phyloP scores from a whole-genome alignment of 2,888 invertebrate species.

The Synanthedon myopaeformis region DNA sequence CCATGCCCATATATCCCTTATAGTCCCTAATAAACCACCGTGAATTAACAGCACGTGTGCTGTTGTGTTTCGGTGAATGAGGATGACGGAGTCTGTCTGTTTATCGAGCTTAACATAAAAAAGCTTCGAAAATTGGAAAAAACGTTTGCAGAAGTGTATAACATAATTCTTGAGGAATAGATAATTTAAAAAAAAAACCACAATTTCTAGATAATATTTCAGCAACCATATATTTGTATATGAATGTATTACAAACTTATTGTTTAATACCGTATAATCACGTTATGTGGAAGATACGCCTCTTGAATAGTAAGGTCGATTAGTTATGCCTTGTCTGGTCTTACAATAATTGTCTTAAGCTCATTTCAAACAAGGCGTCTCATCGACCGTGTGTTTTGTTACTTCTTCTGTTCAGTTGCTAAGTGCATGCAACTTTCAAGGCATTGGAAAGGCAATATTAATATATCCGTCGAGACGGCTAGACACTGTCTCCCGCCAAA shows the following conservation, averaged over 20 bases:
- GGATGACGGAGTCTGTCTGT: too few species aligned
- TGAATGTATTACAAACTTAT: neutral
- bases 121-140: too few species aligned
- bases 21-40: too few species aligned
- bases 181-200: too few species aligned
- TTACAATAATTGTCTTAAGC: neutral
- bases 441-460: constrained; percentile 22
- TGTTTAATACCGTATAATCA: neutral
- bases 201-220: neutral
- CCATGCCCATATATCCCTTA: too few species aligned
- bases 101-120: too few species aligned
- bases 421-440: constrained; percentile 1
- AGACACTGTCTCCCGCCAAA: constrained; percentile 49
- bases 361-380: neutral
- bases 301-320: constrained; percentile 5
- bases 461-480: constrained; percentile 15
- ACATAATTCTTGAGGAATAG: too few species aligned
- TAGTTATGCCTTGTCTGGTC: constrained; percentile 11
- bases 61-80: too few species aligned
- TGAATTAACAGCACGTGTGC: too few species aligned
- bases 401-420: neutral
- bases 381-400: neutral
- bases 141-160: too few species aligned
- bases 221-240: neutral
- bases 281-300: neutral